A percentile compares a stretch with the other conserved stretches of the same genome.
Evolutionary conservation across 2,113 vertebrate species (phyloP).

Genomic region (Leucopternis melanops): DNA sequence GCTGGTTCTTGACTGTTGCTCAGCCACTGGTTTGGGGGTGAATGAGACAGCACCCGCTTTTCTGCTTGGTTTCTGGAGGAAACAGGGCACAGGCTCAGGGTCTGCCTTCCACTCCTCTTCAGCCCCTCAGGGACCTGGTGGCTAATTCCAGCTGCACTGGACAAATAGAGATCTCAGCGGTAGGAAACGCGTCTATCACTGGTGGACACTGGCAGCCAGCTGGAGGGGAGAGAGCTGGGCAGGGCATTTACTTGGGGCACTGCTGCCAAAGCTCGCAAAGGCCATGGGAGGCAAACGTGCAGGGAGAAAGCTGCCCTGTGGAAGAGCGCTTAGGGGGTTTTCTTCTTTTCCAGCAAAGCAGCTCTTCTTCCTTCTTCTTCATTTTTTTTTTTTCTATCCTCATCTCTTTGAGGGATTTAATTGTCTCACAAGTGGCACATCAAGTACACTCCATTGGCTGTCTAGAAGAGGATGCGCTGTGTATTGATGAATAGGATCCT

Average conservation of each 20-base stretch:
- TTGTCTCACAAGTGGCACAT: slow-evolving; percentile 57
- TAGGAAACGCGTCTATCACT: not conserved
- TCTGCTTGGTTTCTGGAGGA: not conserved
- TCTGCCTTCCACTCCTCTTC: not conserved
- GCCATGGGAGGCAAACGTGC: not conserved
- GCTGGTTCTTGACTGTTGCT: not conserved
- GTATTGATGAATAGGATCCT: slow-evolving; percentile 24
- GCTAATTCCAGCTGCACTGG: not conserved
- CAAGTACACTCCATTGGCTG: slow-evolving; percentile 36
- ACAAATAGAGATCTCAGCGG: not conserved
- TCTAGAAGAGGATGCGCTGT: not conserved
- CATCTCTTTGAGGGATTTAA: slow-evolving; percentile 50
- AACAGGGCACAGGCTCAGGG: not conserved
- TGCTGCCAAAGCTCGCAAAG: not conserved
- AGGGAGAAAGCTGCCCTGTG: not conserved
- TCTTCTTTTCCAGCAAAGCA: slow-evolving; percentile 13
- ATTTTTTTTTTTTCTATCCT: not conserved
- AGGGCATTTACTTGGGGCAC: not conserved
- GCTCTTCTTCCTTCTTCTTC: not conserved
- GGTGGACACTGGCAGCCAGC: not conserved
- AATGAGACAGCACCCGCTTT: not conserved
- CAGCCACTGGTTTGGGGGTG: not conserved
- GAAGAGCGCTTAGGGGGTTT: not conserved
- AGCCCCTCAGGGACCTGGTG: not conserved
- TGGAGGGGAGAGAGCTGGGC: not conserved